Percentiles rank a stretch among this genome's conserved stretches.
phyloP scores from a whole-genome alignment of 2,888 invertebrate species.

The Napeogenes sylphis region DNA sequence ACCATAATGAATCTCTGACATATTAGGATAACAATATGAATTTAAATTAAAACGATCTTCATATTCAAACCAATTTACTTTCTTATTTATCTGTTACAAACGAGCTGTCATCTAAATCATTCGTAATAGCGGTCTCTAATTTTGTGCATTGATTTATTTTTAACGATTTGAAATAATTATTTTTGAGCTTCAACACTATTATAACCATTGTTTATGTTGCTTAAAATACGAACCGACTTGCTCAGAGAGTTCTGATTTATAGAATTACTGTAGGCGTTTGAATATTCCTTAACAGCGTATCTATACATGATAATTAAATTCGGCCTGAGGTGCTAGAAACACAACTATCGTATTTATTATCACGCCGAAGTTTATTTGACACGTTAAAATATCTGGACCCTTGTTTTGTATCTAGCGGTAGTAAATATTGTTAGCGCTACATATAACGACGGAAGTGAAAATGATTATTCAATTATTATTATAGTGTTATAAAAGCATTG shows the following conservation, averaged over 20 bases:
- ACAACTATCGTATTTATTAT: conserved; percentile 64
- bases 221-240: conserved; percentile 52
- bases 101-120: conserved; percentile 70
- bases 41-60: conserved; percentile 22
- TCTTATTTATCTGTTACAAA: conserved; percentile 46
- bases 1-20: conserved; percentile 4
- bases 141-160: conserved; percentile 72
- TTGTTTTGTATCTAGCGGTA: conserved; percentile 45
- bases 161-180: conserved; percentile 71
- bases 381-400: conserved; percentile 57
- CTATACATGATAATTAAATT: conserved; percentile 74
- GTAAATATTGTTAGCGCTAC: conserved; percentile 59
- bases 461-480: conserved; percentile 30
- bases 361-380: conserved; percentile 61
- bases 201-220: conserved; percentile 70
- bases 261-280: conserved; percentile 59
- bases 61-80: conserved; percentile 24
- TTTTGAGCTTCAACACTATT: conserved; percentile 66
- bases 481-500: conserved; percentile 19
- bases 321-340: conserved; percentile 63
- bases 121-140: conserved; percentile 66
- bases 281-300: conserved; percentile 8
- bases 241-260: conserved; percentile 56
- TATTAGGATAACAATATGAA: conserved; percentile 16
- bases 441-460: conserved; percentile 26